Percentiles rank a stretch among this genome's conserved stretches.
Evolutionary conservation across 2,113 vertebrate species (phyloP).

Genomic region (Siniperca chuatsi): DNA sequence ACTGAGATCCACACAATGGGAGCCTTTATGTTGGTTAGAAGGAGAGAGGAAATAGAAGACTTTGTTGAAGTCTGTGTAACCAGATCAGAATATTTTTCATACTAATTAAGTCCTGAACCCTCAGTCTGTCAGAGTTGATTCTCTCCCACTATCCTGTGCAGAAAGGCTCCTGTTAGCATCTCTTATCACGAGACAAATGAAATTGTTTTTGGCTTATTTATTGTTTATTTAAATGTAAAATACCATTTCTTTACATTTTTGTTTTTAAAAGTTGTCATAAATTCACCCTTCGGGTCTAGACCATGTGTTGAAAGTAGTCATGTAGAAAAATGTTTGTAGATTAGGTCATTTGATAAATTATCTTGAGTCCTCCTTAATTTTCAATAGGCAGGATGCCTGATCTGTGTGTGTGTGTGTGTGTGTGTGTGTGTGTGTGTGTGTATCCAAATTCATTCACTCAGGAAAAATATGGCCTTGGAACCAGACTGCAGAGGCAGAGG

Average conservation of each 20-base stretch:
- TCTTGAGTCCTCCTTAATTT: slow-evolving; percentile 1
- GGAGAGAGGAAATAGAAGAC: slow-evolving; percentile 39
- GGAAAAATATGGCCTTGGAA: slow-evolving; percentile 98
- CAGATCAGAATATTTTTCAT: slow-evolving; percentile 27
- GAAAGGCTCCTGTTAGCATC: slow-evolving; percentile 46
- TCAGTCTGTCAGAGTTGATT: slow-evolving; percentile 6
- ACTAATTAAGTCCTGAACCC: neutral
- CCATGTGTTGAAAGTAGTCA: slow-evolving; percentile 6
- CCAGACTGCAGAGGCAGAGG: slow-evolving; percentile 94
- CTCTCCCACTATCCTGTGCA: slow-evolving; percentile 30
- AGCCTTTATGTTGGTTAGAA: slow-evolving; percentile 60
- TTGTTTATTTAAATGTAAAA: slow-evolving; percentile 9
- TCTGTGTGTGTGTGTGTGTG: slow-evolving; percentile 22
- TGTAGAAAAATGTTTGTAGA: slow-evolving; percentile 35
- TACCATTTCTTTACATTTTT: neutral
- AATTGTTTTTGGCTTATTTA: slow-evolving; percentile 28
- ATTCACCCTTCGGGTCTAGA: neutral
- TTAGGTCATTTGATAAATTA: neutral
- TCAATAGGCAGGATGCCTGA: slow-evolving; percentile 7
- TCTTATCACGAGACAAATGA: slow-evolving; percentile 18
- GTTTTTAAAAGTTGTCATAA: slow-evolving; percentile 19
- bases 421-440: slow-evolving; percentile 15
- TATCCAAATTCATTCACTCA: slow-evolving; percentile 62
- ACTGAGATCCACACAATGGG: slow-evolving; percentile 53
- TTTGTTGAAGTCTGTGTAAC: slow-evolving; percentile 18